phyloP scores from a whole-genome alignment of 2,797 vertebrate genomes.

The Hemitrygon akajei region DNA sequence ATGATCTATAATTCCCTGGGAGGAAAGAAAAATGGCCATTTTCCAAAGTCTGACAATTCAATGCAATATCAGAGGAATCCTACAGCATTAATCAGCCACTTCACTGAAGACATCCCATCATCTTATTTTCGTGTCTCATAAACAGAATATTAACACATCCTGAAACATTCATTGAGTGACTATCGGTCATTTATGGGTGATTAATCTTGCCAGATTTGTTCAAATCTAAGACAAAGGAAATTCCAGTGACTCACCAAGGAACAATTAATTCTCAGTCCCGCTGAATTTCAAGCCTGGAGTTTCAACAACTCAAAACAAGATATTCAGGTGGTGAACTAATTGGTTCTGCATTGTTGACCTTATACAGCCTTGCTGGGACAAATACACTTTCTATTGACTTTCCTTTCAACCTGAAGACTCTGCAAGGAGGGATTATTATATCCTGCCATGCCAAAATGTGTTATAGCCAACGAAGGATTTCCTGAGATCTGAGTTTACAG shows the following conservation, averaged over 20 bases:
- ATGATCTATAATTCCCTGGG: background rate
- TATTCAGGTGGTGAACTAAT: background rate
- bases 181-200: conserved; percentile 1
- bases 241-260: background rate
- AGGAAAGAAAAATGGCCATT: background rate
- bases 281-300: background rate
- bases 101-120: background rate
- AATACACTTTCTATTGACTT: background rate
- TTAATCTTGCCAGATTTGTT: conserved; percentile 22
- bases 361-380: background rate
- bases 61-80: background rate
- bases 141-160: conserved; percentile 1
- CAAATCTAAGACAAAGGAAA: conserved; percentile 4
- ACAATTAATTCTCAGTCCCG: background rate
- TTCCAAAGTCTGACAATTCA: background rate
- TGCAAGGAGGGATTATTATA: background rate
- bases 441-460: background rate
- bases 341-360: background rate
- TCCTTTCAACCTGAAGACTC: background rate
- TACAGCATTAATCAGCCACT: background rate
- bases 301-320: background rate
- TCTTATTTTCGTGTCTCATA: conserved; percentile 2
- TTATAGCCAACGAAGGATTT: background rate
- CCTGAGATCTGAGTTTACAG: background rate
- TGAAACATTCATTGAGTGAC: background rate